These are phyloP conservation scores for Canis aureus DNA, from an alignment of 2,113 vertebrate genomes.

Conservation along the genomic window DNA sequence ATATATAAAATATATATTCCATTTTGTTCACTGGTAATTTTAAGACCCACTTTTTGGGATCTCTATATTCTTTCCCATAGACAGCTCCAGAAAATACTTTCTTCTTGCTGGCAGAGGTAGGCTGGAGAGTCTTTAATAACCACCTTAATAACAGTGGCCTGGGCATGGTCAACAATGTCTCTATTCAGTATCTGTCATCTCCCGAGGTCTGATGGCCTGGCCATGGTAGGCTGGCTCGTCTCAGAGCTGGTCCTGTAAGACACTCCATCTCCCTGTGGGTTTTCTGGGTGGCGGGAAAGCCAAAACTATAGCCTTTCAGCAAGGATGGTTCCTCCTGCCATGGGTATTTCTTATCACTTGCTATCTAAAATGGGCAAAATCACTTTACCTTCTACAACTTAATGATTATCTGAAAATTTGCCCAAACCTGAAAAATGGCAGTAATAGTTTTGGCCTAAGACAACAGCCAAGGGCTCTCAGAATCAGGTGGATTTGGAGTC, in stretches of 20 bases:
- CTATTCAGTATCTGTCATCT: neutral
- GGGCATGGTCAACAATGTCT: neutral
- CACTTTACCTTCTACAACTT: neutral
- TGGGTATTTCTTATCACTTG: neutral
- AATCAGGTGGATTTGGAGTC: neutral
- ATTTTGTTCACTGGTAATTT: neutral
- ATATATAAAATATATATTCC: too few species aligned
- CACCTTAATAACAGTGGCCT: accelerated
- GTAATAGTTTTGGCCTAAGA: neutral
- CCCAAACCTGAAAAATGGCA: neutral
- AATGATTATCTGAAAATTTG: neutral
- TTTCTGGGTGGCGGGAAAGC: neutral
- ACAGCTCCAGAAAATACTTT: constrained; percentile 43
- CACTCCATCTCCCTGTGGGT: neutral
- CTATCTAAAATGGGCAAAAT: neutral
- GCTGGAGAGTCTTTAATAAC: constrained; percentile 20
- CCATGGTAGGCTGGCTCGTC: constrained; percentile 60
- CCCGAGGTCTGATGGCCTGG: neutral
- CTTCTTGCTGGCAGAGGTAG: neutral
- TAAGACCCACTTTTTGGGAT: constrained; percentile 3
- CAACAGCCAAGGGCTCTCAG: neutral
- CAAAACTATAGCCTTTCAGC: too few species aligned
- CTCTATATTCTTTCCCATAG: neutral
- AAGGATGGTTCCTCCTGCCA: neutral
- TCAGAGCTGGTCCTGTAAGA: constrained; percentile 13